Conservation (phyloP, 1,140 invertebrate genomes). For the Harpegnathos saltator region DNA sequence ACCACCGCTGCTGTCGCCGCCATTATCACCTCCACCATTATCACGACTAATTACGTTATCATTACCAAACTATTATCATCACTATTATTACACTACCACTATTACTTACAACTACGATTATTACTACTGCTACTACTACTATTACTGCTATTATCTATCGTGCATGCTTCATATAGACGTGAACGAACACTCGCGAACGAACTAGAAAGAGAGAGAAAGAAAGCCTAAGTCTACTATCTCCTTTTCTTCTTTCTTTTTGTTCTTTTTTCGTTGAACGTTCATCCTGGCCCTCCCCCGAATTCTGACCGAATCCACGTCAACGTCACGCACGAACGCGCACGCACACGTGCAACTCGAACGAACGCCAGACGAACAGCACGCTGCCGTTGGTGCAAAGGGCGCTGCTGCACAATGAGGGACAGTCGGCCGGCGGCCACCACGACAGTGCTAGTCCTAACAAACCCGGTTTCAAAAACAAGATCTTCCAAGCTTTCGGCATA, state of each 20-base stretch:
- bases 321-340: slow-evolving; percentile 27
- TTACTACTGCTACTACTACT: too few relatives aligned
- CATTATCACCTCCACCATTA: too few relatives aligned
- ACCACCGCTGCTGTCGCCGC: too few relatives aligned
- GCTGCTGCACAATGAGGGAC: slow-evolving; percentile 81
- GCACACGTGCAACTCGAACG: slow-evolving; percentile 70
- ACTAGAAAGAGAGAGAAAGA: slow-evolving; percentile 10
- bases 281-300: slow-evolving; percentile 71
- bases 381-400: slow-evolving; percentile 83
- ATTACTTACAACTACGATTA: too few relatives aligned
- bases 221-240: slow-evolving; percentile 83
- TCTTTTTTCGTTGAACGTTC: slow-evolving; percentile 82
- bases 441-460: slow-evolving; percentile 84
- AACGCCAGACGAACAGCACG: slow-evolving; percentile 79
- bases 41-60: too few relatives aligned
- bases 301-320: slow-evolving; percentile 78
- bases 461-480: slow-evolving; percentile 85
- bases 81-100: too few relatives aligned
- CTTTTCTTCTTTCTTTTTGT: slow-evolving; percentile 84
- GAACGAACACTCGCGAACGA: slow-evolving; percentile 32
- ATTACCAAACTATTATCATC: too few relatives aligned
- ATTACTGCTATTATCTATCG: too few relatives aligned
- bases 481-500: slow-evolving; percentile 84
- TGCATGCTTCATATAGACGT: slow-evolving; percentile 82
- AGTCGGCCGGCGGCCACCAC: slow-evolving; percentile 72